Percentiles rank a stretch among this genome's conserved stretches.
Evolutionary conservation across 64 coral and sea anemone species (phyloP).

Genomic region (Stichodactyla helianthus): DNA sequence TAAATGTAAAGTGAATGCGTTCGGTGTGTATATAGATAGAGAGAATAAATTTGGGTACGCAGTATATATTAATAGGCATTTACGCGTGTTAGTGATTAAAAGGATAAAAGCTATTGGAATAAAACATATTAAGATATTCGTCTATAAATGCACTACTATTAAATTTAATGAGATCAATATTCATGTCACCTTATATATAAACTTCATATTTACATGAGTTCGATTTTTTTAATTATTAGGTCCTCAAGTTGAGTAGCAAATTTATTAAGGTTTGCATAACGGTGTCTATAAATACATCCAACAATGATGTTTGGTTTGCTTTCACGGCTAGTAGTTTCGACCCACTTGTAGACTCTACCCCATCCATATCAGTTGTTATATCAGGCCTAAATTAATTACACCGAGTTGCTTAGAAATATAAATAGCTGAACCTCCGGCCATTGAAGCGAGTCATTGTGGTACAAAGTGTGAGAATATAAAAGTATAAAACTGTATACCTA

Average conservation of each 20-base stretch:
- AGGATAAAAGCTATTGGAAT: conserved; percentile 46
- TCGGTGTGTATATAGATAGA: too few species aligned
- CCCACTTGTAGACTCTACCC: conserved; percentile 66
- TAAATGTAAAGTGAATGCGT: too few species aligned
- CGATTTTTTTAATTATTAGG: not conserved
- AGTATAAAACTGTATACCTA: too few species aligned
- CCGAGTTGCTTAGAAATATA: conserved; percentile 43
- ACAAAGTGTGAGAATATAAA: conserved; percentile 38
- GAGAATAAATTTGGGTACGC: too few species aligned
- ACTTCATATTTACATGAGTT: not conserved
- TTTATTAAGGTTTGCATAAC: not conserved
- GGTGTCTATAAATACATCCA: not conserved
- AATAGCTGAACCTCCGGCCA: conserved; percentile 48
- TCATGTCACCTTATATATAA: conserved; percentile 22
- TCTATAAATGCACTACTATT: not conserved
- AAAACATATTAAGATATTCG: conserved; percentile 48
- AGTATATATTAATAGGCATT: too few species aligned
- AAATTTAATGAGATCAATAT: conserved; percentile 30
- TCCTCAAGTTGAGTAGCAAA: not conserved
- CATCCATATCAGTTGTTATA: conserved; percentile 45
- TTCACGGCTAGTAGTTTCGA: not conserved
- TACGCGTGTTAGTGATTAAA: conserved; percentile 34
- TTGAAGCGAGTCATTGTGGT: conserved; percentile 28
- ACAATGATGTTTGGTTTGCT: not conserved
- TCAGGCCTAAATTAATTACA: conserved; percentile 54